Evolutionary conservation across 1,140 invertebrate genomes (phyloP), one percentile per base, ranked within the genome.

Genomic region (Mycetomoellerius zeteki): DNA sequence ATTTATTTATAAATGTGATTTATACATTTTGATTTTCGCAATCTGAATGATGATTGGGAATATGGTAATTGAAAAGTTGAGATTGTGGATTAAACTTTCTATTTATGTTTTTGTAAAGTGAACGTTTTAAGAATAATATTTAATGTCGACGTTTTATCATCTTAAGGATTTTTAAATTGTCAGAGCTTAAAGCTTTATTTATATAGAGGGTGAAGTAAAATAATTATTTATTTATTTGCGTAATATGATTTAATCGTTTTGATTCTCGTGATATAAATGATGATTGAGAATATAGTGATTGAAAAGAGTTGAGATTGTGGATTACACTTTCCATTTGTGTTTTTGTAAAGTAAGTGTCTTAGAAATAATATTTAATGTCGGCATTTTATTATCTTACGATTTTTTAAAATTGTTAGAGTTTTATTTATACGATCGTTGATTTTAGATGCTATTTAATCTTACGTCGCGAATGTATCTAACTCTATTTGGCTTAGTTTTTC

Each of bases 201-300:
- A 37, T 37, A 37, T 37, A 1, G 6, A 3, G 19, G 30, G n/a
- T 5, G 30, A 56, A 37, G 24, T 47, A n/a, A 77, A 43, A 30
- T 58, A 75, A 58, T 77, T 77, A 76, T 76, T 76, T 76, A 3
- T 62, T 3, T n/a, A 62, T 62, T 8, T 47, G 30, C 7, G 58
- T 62, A 27, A 47, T 27, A 60, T 81, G 52, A 71, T 52, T 80
- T 37, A 33, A 24, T 5, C 2, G 4, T 47, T 24, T 47, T 47
- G 65, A 4, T 24, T 2, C 0, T 69, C 65, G 30, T 30, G 30
- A 65, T 8, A n/a, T 0, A 19, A 67, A 67, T 67, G 33, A 10
- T 6, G 8, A 24, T 58, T 8, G 56, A 21, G n/a, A 47, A 14
- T 37, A 21, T 24, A 56, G 30, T 37, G n/a, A n/a, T 69, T 24